A percentile compares a stretch with the other conserved stretches of the same genome.
phyloP scores from a whole-genome alignment of 2,888 invertebrate species.

The Agrochola circellaris region DNA sequence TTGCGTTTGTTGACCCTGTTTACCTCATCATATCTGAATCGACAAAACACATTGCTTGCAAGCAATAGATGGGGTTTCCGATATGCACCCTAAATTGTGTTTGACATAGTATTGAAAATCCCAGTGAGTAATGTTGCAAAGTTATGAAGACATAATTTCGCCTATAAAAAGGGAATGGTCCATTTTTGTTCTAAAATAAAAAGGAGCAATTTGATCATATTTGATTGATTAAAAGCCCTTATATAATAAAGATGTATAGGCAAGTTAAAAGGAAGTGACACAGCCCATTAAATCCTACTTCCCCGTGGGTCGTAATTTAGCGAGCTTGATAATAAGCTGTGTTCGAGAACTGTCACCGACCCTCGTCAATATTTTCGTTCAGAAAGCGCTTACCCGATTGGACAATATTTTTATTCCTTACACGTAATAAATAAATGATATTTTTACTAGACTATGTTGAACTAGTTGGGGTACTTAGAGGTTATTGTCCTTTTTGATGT shows the following conservation, averaged over 20 bases:
- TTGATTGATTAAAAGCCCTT: conserved; percentile 39
- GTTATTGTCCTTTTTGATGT: not conserved
- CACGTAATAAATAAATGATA: conserved; percentile 46
- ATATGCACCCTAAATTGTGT: not conserved
- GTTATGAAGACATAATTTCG: not conserved
- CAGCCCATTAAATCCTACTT: conserved; percentile 59
- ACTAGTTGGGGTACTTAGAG: not conserved
- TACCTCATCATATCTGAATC: not conserved
- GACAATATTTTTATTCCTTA: conserved; percentile 50
- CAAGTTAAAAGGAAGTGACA: conserved; percentile 52
- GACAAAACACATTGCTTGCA: conserved; percentile 2
- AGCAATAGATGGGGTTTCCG: not conserved
- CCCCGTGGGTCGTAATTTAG: conserved; percentile 53
- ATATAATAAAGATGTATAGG: conserved; percentile 34
- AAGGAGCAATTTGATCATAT: conserved; percentile 3
- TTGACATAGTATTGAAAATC: conserved; percentile 15
- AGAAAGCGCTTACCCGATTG: conserved; percentile 43
- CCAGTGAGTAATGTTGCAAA: conserved; percentile 3
- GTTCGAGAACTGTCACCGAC: conserved; percentile 63
- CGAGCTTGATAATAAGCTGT: conserved; percentile 60
- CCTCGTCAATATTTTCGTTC: conserved; percentile 68
- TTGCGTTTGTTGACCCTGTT: conserved; percentile 28
- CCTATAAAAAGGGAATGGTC: not conserved
- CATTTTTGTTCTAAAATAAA: not conserved
- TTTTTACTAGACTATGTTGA: conserved; percentile 30